Percentiles rank a stretch among this genome's conserved stretches.
Conservation (phyloP, 2,113 vertebrate species). For the Cisticola juncidis region DNA sequence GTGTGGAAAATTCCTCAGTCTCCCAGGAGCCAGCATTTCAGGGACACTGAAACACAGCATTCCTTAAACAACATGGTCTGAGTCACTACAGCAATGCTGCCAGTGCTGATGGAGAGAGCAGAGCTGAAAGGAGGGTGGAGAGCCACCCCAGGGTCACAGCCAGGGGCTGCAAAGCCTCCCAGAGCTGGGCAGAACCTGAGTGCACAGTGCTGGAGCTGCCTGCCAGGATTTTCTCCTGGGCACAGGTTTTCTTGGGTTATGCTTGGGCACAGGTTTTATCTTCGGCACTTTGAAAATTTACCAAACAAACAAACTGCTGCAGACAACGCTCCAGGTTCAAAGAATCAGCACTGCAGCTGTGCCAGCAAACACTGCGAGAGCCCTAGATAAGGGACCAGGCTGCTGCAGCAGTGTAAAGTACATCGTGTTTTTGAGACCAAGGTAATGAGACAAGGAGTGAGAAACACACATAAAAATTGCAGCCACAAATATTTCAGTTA, state of each 20-base stretch:
- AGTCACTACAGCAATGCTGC: not conserved
- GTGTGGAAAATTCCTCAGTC: not conserved
- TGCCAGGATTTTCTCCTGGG: not conserved
- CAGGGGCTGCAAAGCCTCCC: not conserved
- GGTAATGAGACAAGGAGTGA: not conserved
- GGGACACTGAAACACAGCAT: fast-evolving
- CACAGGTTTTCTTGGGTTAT: not conserved
- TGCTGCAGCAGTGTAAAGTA: not conserved
- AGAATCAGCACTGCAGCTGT: not conserved
- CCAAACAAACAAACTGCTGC: fast-evolving
- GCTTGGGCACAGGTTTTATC: not conserved
- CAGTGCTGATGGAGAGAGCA: not conserved
- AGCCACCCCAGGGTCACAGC: not conserved
- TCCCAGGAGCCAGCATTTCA: not conserved
- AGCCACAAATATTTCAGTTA: not conserved
- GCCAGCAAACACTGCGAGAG: not conserved
- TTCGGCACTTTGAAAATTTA: not conserved
- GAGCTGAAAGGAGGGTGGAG: not conserved
- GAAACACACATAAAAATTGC: not conserved
- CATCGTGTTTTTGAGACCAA: not conserved
- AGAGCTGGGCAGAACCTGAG: not conserved
- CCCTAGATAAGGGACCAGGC: not conserved
- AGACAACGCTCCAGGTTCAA: not conserved
- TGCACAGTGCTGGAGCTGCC: fast-evolving
- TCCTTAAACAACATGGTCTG: not conserved